These are phyloP conservation scores for Volucella inflata DNA, from an alignment of 2,888 invertebrate genomes.

Conservation along the genomic window DNA sequence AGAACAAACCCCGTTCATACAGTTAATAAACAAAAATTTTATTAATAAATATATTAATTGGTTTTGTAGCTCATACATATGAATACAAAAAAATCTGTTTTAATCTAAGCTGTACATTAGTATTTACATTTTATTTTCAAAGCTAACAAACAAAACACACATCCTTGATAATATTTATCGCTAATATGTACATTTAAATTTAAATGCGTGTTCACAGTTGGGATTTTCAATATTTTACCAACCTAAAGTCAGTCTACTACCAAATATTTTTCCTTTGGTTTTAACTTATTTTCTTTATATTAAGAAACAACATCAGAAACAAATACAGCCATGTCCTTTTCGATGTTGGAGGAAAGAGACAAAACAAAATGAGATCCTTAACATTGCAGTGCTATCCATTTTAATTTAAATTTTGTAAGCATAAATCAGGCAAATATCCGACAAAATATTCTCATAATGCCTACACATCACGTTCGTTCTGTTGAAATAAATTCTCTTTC, in stretches of 20 bases:
- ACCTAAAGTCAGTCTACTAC: conserved; percentile 22
- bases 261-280: not conserved
- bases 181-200: conserved; percentile 69
- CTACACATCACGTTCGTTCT: conserved; percentile 68
- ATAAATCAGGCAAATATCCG: conserved; percentile 62
- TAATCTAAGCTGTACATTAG: conserved; percentile 15
- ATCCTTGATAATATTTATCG: conserved; percentile 28
- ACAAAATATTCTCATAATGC: conserved; percentile 61
- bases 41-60: conserved; percentile 34
- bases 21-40: conserved; percentile 7
- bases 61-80: conserved; percentile 4
- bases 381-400: conserved; percentile 61
- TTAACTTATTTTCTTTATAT: not conserved
- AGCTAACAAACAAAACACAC: not conserved
- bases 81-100: conserved; percentile 17
- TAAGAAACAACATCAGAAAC: not conserved
- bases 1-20: not conserved
- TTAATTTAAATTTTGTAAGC: conserved; percentile 66
- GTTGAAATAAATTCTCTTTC: conserved; percentile 57
- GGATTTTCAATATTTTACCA: conserved; percentile 17
- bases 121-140: conserved; percentile 39
- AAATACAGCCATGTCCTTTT: conserved; percentile 6
- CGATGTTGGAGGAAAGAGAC: conserved; percentile 11
- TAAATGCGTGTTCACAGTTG: conserved; percentile 51
- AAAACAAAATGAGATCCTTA: conserved; percentile 7